phyloP scores from a whole-genome alignment of 2,113 vertebrate species.

The Zosterops pallidus region DNA sequence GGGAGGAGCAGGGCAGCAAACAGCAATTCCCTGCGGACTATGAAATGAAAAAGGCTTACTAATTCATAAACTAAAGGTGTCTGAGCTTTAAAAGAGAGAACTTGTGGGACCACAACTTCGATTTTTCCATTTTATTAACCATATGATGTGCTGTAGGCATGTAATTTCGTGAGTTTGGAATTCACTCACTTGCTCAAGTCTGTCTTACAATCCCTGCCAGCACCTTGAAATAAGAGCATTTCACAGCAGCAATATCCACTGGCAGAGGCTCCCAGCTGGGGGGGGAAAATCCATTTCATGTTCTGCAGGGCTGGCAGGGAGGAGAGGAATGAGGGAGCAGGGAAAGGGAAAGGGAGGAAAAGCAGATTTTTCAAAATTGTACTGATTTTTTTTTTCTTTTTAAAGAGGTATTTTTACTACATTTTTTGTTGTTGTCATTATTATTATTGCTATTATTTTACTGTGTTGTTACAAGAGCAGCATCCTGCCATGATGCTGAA shows the following conservation, averaged over 20 bases:
- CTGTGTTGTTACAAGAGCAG: not conserved
- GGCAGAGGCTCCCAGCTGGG: not conserved
- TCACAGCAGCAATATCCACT: not conserved
- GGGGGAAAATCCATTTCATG: not conserved
- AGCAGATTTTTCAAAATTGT: not conserved
- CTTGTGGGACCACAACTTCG: not conserved
- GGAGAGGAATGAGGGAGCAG: not conserved
- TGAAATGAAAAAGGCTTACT: conserved; percentile 51
- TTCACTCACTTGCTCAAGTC: not conserved
- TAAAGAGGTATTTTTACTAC: not conserved
- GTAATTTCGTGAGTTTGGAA: conserved; percentile 6
- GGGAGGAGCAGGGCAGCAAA: conserved; percentile 19
- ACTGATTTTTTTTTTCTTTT: not conserved
- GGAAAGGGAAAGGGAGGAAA: not conserved
- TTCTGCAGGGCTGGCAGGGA: not conserved
- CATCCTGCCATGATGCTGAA: not conserved
- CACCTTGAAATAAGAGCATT: conserved; percentile 19
- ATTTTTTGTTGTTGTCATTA: not conserved
- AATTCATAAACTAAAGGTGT: conserved; percentile 60
- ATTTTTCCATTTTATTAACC: conserved; percentile 62
- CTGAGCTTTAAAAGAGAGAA: conserved; percentile 31
- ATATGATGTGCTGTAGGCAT: conserved; percentile 14
- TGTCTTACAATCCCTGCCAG: not conserved
- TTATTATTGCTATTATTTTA: not conserved
- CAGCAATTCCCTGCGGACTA: not conserved